These are phyloP conservation scores for Anarsia innoxiella DNA, from an alignment of 2,888 invertebrate genomes.

Conservation along the genomic window DNA sequence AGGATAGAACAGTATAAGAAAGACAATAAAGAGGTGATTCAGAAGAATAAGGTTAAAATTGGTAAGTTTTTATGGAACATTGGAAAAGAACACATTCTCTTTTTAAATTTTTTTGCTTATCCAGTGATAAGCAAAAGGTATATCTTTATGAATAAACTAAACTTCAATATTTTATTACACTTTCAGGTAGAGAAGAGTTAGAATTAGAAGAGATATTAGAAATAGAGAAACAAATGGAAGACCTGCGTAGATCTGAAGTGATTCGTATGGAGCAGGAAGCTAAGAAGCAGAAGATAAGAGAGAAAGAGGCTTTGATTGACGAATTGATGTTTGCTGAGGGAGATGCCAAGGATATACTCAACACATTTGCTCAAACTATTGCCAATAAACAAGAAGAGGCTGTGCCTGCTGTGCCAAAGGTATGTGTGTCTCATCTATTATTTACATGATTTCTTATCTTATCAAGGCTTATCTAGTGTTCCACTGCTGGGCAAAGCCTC, in stretches of 20 bases:
- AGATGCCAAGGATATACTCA: conserved; percentile 91
- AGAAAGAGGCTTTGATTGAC: conserved; percentile 94
- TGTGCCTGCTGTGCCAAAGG: conserved; percentile 61
- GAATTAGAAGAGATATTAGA: conserved; percentile 91
- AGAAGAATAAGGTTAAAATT: conserved; percentile 85
- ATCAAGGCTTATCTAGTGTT: no score
- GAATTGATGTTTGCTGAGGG: conserved; percentile 95
- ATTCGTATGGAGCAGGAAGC: conserved; percentile 80
- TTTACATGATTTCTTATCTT: no score
- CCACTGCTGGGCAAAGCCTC: no score
- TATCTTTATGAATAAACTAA: no score
- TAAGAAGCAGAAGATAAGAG: conserved; percentile 87
- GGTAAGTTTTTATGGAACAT: no score
- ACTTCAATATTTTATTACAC: not conserved
- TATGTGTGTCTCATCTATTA: no score
- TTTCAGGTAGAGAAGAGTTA: conserved; percentile 83
- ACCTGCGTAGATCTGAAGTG: conserved; percentile 81
- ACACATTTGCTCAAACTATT: conserved; percentile 83
- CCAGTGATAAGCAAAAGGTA: no score
- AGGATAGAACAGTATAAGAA: conserved; percentile 93
- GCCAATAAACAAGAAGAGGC: conserved; percentile 79
- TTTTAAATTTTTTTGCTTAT: no score
- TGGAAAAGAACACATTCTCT: no score
- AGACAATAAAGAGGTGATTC: conserved; percentile 89
- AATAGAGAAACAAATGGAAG: conserved; percentile 85